These are phyloP conservation scores for Ellobius talpinus DNA, from an alignment of 2,113 vertebrate genomes.

Conservation along the genomic window DNA sequence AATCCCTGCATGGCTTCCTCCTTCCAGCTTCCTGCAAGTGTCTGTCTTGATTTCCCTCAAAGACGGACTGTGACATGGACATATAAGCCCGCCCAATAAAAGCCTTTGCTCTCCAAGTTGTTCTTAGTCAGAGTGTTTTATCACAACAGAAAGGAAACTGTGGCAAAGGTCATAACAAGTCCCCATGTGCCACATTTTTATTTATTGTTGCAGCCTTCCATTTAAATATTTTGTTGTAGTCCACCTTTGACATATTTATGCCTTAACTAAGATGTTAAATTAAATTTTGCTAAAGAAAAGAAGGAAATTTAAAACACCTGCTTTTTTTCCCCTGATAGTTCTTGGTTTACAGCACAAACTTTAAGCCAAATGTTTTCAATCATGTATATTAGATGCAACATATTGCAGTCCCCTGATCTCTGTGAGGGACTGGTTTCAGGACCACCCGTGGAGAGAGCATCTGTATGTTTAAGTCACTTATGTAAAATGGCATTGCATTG, in stretches of 20 bases:
- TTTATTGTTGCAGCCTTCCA: too few relatives aligned
- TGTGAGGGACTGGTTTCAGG: not conserved
- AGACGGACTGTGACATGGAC: not conserved
- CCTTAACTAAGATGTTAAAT: too few relatives aligned
- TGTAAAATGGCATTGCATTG: not conserved
- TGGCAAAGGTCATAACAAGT: not conserved
- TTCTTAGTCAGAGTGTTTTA: not conserved
- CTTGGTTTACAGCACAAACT: not conserved
- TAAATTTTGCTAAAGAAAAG: too few relatives aligned
- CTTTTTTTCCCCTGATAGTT: not conserved
- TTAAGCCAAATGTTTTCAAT: slow-evolving; percentile 21
- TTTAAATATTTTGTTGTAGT: too few relatives aligned
- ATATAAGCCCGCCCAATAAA: not conserved
- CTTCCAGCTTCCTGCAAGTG: not conserved
- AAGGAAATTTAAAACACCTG: not conserved
- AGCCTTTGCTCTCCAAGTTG: not conserved
- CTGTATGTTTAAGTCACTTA: not conserved
- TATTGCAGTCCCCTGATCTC: not conserved
- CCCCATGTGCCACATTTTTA: not conserved
- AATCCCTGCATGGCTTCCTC: not conserved
- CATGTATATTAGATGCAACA: not conserved
- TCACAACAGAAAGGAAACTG: not conserved
- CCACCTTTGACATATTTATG: too few relatives aligned
- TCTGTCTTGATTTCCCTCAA: not conserved
- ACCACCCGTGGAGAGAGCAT: not conserved